Evolutionary conservation across 2,113 vertebrate species (phyloP).

Genomic region (Pseudolaguvia tuberculata): DNA sequence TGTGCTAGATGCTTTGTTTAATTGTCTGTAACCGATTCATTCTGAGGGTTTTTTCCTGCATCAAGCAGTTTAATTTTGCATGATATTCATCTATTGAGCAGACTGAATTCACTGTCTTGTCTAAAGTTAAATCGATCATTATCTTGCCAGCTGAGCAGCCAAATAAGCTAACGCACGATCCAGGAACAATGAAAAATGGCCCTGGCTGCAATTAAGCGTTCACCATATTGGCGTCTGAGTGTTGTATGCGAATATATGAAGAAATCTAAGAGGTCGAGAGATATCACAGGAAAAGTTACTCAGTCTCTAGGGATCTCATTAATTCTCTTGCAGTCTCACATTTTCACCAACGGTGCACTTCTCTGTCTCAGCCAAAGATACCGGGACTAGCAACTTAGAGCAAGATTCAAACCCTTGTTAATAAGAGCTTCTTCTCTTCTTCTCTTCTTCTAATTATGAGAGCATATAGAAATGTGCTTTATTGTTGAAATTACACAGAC

Average conservation of each 20-base stretch:
- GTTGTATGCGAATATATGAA: slow-evolving; percentile 60
- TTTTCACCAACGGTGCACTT: slow-evolving; percentile 69
- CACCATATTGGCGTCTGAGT: slow-evolving; percentile 59
- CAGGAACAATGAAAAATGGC: slow-evolving; percentile 61
- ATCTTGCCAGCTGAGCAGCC: slow-evolving; percentile 51
- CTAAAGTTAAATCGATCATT: slow-evolving; percentile 60
- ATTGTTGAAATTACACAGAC: background rate
- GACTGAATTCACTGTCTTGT: slow-evolving; percentile 33
- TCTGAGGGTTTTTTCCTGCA: slow-evolving; percentile 34
- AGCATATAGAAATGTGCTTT: slow-evolving; percentile 23
- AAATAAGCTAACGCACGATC: slow-evolving; percentile 28
- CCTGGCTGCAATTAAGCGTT: slow-evolving; percentile 59
- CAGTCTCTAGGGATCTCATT: slow-evolving; percentile 71
- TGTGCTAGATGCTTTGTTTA: slow-evolving; percentile 33
- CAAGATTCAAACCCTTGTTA: slow-evolving; percentile 60
- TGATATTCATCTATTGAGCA: slow-evolving; percentile 42
- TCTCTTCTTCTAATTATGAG: slow-evolving; percentile 56
- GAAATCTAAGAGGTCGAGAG: slow-evolving; percentile 61
- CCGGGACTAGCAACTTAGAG: slow-evolving; percentile 49
- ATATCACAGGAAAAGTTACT: slow-evolving; percentile 62
- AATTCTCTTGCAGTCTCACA: slow-evolving; percentile 63
- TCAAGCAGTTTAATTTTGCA: slow-evolving; percentile 45
- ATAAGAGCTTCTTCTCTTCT: slow-evolving; percentile 55
- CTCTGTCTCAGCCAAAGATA: slow-evolving; percentile 55
- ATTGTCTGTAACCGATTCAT: slow-evolving; percentile 36